Evolutionary conservation across 2,797 vertebrate species (phyloP).

Genomic region (Fratercula arctica): DNA sequence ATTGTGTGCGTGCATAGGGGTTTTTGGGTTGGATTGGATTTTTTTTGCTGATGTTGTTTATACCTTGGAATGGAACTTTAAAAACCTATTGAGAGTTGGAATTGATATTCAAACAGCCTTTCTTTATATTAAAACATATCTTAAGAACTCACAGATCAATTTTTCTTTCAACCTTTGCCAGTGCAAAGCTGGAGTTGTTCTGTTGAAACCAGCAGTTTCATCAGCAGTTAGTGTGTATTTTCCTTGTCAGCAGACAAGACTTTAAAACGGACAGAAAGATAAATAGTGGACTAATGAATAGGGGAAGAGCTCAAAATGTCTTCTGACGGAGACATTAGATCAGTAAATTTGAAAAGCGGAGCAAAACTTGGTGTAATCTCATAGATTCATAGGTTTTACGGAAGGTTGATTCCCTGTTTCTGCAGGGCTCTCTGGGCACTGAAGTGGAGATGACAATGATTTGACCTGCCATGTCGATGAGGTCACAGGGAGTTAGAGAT

Average conservation of each 20-base stretch:
- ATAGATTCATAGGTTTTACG: not conserved
- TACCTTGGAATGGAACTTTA: not conserved
- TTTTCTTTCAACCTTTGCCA: not conserved
- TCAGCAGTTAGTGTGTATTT: not conserved
- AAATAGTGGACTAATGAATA: not conserved
- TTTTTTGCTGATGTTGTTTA: not conserved
- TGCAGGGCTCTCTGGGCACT: not conserved
- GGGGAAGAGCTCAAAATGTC: not conserved
- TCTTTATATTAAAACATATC: not conserved
- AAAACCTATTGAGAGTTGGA: not conserved
- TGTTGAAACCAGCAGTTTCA: not conserved
- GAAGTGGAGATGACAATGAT: not conserved
- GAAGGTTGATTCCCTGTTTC: not conserved
- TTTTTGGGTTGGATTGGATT: not conserved
- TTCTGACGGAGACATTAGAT: not conserved
- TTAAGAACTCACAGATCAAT: not conserved
- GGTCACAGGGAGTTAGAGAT: not conserved
- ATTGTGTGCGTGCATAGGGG: not conserved
- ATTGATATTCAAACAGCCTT: not conserved
- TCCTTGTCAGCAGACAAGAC: not conserved
- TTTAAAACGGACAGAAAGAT: not conserved
- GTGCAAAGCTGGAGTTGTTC: not conserved
- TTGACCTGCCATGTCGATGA: not conserved
- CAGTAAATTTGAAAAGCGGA: not conserved
- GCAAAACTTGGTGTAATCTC: not conserved